These are phyloP conservation scores for Clarias macrocephalus DNA, from an alignment of 2,113 vertebrate genomes.

Conservation along the genomic window DNA sequence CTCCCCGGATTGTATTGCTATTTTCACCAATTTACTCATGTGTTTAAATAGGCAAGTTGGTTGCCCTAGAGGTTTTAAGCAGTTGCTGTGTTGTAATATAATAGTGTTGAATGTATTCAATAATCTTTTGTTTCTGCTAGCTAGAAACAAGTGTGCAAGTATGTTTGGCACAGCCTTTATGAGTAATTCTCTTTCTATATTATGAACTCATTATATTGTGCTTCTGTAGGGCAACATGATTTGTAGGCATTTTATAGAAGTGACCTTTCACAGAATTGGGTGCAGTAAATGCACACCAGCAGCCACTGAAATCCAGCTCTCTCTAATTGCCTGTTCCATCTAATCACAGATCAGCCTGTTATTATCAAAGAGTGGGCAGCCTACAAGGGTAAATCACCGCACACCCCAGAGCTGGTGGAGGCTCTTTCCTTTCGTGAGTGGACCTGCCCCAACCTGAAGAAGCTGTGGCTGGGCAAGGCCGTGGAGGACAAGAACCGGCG, in stretches of 20 bases:
- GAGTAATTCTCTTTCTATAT: not conserved
- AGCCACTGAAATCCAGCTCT: not conserved
- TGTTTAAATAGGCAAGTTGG: not conserved
- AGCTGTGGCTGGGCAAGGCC: conserved; percentile 92
- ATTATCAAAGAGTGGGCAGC: conserved; percentile 96
- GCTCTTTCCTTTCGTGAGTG: conserved; percentile 93
- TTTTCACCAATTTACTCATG: not conserved
- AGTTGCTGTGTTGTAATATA: not conserved
- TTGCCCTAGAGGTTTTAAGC: not conserved
- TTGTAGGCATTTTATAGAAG: not conserved
- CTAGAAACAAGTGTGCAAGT: not conserved
- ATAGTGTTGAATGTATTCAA: not conserved
- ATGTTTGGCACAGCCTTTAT: not conserved
- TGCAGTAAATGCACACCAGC: not conserved
- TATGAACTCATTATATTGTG: not conserved
- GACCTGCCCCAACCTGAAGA: conserved; percentile 94
- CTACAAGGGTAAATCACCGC: conserved; percentile 94
- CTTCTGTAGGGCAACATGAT: not conserved
- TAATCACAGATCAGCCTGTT: conserved; percentile 80
- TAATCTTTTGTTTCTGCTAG: not conserved
- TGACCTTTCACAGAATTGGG: not conserved
- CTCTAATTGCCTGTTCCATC: not conserved
- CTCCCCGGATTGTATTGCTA: not conserved
- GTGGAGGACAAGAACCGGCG: conserved; percentile 94
- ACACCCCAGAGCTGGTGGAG: conserved; percentile 94